These are phyloP conservation scores for Synergus gifuensis DNA, from an alignment of 2,888 invertebrate genomes.

Conservation along the genomic window DNA sequence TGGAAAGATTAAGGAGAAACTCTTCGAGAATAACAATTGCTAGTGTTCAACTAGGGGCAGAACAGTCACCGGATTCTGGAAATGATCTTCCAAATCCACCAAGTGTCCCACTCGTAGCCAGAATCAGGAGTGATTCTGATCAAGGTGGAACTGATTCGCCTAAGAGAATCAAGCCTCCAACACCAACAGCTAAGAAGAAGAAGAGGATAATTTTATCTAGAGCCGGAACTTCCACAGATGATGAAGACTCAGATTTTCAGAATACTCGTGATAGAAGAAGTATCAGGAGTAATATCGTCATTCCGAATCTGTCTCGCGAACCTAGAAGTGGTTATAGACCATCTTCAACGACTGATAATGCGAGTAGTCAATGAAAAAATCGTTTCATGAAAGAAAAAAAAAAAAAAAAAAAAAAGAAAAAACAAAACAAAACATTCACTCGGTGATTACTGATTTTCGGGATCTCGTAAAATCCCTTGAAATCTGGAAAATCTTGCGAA, in stretches of 20 bases:
- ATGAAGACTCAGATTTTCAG: constrained; percentile 76
- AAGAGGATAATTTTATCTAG: constrained; percentile 75
- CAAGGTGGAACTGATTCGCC: constrained; percentile 48
- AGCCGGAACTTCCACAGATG: constrained; percentile 75
- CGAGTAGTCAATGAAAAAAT: constrained; percentile 2
- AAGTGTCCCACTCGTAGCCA: constrained; percentile 30
- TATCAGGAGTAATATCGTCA: constrained; percentile 55
- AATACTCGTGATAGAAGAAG: constrained; percentile 42
- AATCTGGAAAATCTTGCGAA: too few species aligned
- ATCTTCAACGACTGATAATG: constrained; percentile 47
- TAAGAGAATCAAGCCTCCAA: constrained; percentile 63
- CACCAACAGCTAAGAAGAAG: constrained; percentile 72
- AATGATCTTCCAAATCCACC: constrained; percentile 15
- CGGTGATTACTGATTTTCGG: not conserved
- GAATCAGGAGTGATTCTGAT: constrained; percentile 42
- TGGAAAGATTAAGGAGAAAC: constrained; percentile 62
- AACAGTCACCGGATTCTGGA: constrained; percentile 51
- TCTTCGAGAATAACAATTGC: constrained; percentile 55
- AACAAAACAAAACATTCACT: not conserved
- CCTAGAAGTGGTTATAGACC: constrained; percentile 68
- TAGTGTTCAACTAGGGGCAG: not conserved
- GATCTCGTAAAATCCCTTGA: too few species aligned
- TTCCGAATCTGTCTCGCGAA: constrained; percentile 66
- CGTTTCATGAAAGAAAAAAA: not conserved
- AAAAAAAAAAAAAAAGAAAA: not conserved